A percentile compares a stretch with the other conserved stretches of the same genome.
phyloP scores from a whole-genome alignment of 2,888 invertebrate species.

The Coleophora deauratella region DNA sequence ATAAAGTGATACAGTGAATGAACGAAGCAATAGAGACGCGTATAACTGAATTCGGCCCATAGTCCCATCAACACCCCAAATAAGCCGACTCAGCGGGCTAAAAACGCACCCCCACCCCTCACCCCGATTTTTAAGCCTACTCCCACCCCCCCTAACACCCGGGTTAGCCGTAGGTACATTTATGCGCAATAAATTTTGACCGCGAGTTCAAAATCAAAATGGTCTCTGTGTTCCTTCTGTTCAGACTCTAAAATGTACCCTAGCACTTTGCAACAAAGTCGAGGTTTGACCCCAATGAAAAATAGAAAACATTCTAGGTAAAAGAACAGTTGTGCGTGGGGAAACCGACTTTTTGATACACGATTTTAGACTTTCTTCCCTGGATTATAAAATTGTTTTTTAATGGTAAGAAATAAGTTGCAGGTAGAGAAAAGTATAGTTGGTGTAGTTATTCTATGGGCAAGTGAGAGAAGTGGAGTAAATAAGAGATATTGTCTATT shows the following conservation, averaged over 20 bases:
- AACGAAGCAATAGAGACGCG: too few relatives aligned
- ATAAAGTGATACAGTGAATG: background rate
- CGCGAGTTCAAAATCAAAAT: slow-evolving; percentile 53
- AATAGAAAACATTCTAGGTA: slow-evolving; percentile 39
- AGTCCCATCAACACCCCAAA: slow-evolving; percentile 66
- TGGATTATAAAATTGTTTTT: slow-evolving; percentile 20
- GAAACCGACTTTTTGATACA: slow-evolving; percentile 38
- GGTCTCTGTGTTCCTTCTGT: slow-evolving; percentile 35
- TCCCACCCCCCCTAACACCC: slow-evolving; percentile 65
- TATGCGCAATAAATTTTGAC: slow-evolving; percentile 75
- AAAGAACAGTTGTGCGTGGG: slow-evolving; percentile 60
- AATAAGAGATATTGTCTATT: slow-evolving; percentile 62
- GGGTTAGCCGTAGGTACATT: slow-evolving; percentile 73
- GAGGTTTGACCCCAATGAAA: too few relatives aligned
- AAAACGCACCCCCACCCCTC: slow-evolving; percentile 68
- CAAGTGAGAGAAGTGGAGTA: slow-evolving; percentile 22
- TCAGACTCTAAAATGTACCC: slow-evolving; percentile 27
- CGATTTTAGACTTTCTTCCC: slow-evolving; percentile 47
- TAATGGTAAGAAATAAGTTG: slow-evolving; percentile 3
- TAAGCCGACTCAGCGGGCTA: slow-evolving; percentile 70
- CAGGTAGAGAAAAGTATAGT: too few relatives aligned
- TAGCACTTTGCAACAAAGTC: slow-evolving; percentile 1
- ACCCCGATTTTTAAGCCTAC: slow-evolving; percentile 72
- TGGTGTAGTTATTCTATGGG: too few relatives aligned
- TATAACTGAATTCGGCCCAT: slow-evolving; percentile 35